These are phyloP conservation scores for Rhinolophus ferrumequinum DNA, from an alignment of 2,113 vertebrate species.

Conservation along the genomic window DNA sequence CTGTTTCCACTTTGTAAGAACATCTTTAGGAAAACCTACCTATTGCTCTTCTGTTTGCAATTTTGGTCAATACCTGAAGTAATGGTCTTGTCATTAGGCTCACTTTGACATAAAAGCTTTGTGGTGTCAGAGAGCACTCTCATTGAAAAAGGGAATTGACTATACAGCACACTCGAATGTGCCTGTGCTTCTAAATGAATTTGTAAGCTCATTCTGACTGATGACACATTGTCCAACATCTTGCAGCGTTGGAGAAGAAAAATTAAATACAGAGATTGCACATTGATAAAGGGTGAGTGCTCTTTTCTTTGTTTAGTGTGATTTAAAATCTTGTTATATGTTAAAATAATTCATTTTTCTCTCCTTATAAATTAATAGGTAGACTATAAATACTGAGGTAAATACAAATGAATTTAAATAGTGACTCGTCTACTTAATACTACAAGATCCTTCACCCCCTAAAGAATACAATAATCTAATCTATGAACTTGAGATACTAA, in stretches of 20 bases:
- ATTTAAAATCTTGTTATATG: neutral
- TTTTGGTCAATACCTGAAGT: conserved; percentile 61
- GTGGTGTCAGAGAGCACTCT: neutral
- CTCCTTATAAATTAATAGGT: conserved; percentile 20
- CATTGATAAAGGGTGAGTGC: neutral
- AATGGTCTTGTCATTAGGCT: conserved; percentile 58
- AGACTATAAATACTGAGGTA: neutral
- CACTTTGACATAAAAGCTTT: conserved; percentile 56
- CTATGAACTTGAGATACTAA: neutral
- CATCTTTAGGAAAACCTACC: neutral
- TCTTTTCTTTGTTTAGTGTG: neutral
- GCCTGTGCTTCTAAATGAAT: conserved; percentile 51
- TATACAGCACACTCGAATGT: conserved; percentile 5
- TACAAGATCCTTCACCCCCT: neutral
- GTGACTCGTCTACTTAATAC: neutral
- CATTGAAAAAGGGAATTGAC: conserved; percentile 46
- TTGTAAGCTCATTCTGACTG: conserved; percentile 23
- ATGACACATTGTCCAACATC: neutral
- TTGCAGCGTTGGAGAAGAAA: neutral
- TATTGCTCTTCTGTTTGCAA: conserved; percentile 30
- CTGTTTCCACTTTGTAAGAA: neutral
- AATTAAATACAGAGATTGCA: conserved; percentile 37
- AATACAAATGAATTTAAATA: neutral
- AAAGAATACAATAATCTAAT: neutral
- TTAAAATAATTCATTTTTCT: conserved; percentile 24